Evolutionary conservation across 2,113 vertebrate species (phyloP), one percentile per base, ranked within the genome.

Genomic region (Leucosticte australis): DNA sequence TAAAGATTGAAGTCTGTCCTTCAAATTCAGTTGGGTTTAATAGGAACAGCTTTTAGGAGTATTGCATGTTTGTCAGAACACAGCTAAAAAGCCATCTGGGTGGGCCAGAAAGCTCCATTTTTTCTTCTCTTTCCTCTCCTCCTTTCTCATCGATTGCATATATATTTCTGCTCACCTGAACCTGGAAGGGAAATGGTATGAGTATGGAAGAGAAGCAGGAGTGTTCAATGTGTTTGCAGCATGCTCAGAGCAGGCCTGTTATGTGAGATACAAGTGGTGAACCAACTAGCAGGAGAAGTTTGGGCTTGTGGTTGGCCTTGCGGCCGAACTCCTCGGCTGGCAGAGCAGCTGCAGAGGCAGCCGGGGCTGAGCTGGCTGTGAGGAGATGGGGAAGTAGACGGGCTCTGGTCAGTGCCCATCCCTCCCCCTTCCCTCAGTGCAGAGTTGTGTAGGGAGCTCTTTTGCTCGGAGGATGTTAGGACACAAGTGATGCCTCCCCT

Each of bases 331-430:
- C 63, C 57, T n/a, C 55, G 24, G 81, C 69, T 91, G 89, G 64
- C 0, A 1, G 81, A 97, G 87, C 95, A 95, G 96, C 96, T 97
- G 96, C 95, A 94, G 53, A 87, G 57, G 89, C 83, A 87, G 74
- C 69, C 31, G 0, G 33, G 75, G 62, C 91, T 35, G 13, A 89
- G 83, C 62, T 81, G 89, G 74, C 94, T 95, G 47, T 28, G 77
- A 91, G 87, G 65, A 94, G 91, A 97, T 97, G 87, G 94, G 96
- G 96, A 96, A 97, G 96, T 97, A 62, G 53, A 79, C 6, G 2
- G 87, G 89, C 77, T 92, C 93, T 92, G 92, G 81, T 80, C 89
- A 89, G 28, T 89, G 93, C 86, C 77, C 57, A 76, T 79, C 65
- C 87, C 91, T 97, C 87, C 95, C 83, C 87, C 92, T 94, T 94